Percentiles rank a stretch among this genome's conserved stretches.
phyloP scores from a whole-genome alignment of 37 sponge, comb jelly and placozoan species.

The Halisarca cf. caerulea region DNA sequence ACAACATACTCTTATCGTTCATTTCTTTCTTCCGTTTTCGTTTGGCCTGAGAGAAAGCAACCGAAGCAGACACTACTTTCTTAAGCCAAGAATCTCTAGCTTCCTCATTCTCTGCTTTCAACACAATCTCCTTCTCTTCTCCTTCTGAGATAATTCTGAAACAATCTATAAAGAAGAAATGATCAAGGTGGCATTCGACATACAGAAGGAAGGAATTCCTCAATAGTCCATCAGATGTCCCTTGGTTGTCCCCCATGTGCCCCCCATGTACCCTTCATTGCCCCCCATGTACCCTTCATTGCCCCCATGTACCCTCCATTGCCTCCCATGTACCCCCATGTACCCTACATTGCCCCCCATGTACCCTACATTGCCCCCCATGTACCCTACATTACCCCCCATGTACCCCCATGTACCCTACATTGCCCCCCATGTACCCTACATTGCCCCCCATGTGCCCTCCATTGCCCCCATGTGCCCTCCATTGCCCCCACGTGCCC shows the following conservation, averaged over 20 bases:
- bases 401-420: too few relatives aligned
- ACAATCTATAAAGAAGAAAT: too few relatives aligned
- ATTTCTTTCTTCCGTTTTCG: constrained; percentile 38
- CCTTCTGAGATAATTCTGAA: not conserved
- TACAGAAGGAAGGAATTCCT: too few relatives aligned
- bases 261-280: too few relatives aligned
- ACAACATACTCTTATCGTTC: not conserved
- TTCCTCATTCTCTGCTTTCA: constrained; percentile 53
- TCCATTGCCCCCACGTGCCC: too few relatives aligned
- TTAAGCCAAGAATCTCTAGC: constrained; percentile 65
- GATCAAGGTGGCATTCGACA: too few relatives aligned
- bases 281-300: not conserved
- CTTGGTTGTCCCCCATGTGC: too few relatives aligned
- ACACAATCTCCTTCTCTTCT: constrained; percentile 70
- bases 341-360: not conserved
- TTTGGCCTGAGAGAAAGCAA: constrained; percentile 53
- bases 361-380: not conserved
- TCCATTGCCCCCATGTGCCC: too few relatives aligned
- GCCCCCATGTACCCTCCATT: not conserved
- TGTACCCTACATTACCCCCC: not conserved
- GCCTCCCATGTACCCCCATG: not conserved
- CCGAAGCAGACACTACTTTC: constrained; percentile 39
- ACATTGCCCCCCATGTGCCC: too few relatives aligned
- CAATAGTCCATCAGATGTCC: too few relatives aligned
- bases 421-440: too few relatives aligned